Evolutionary conservation across 2,113 vertebrate genomes (phyloP).

Genomic region (Egretta garzetta): DNA sequence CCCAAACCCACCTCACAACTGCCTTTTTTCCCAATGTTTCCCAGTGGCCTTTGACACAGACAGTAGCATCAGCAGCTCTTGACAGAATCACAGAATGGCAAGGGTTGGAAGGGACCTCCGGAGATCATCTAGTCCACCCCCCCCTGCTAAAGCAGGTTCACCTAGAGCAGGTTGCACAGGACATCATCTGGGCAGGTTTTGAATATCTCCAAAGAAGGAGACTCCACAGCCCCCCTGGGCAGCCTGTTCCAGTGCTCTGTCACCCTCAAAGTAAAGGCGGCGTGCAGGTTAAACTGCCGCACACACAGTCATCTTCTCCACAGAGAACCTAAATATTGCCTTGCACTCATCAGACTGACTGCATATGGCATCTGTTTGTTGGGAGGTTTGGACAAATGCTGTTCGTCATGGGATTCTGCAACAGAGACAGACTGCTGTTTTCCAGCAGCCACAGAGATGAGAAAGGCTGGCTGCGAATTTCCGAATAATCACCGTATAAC

Average conservation of each 20-base stretch:
- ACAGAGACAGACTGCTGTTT: constrained; percentile 19
- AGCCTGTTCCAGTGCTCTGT: no score
- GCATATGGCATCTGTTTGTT: constrained; percentile 16
- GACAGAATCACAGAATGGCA: no score
- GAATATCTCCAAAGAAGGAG: no score
- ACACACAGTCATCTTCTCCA: neutral
- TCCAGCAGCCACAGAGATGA: constrained; percentile 12
- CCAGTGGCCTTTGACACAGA: neutral
- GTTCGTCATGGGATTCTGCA: constrained; percentile 14
- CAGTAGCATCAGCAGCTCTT: neutral
- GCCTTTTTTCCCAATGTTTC: neutral
- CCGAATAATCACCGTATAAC: constrained; percentile 14
- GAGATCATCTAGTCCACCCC: no score
- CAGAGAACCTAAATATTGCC: neutral
- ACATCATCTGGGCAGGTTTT: no score
- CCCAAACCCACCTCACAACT: neutral
- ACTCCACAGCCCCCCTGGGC: no score
- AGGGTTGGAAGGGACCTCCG: no score
- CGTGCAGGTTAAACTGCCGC: neutral
- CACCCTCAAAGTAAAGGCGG: neutral
- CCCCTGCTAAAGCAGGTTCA: no score
- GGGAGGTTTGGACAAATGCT: neutral
- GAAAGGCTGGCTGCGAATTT: constrained; percentile 8
- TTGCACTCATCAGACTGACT: neutral
- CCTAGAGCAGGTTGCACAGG: no score